These are phyloP conservation scores for Gnathonemus echidnorhynchus DNA, from an alignment of 2,113 vertebrate species.

Conservation along the genomic window DNA sequence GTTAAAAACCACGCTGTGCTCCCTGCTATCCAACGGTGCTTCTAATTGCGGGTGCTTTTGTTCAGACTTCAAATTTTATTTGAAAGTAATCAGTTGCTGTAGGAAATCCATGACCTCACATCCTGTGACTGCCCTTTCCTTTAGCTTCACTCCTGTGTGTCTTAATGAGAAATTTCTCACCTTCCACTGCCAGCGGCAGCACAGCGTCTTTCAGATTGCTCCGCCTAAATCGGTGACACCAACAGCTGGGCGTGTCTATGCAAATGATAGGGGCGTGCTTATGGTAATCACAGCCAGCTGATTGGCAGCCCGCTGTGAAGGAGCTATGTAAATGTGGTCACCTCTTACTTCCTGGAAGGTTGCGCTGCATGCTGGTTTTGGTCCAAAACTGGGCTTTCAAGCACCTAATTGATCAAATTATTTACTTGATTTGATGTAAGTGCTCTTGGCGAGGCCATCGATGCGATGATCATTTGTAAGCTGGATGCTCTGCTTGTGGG, in stretches of 20 bases:
- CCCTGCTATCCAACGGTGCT: neutral
- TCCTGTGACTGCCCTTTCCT: neutral
- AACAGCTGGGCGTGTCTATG: neutral
- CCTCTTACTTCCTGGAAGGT: neutral
- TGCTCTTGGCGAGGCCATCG: neutral
- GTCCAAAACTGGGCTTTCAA: slow-evolving; percentile 9
- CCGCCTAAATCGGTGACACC: neutral
- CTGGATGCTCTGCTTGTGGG: neutral
- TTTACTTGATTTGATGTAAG: slow-evolving; percentile 6
- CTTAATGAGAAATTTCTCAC: slow-evolving; percentile 13
- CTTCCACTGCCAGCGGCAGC: neutral
- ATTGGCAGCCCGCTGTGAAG: neutral
- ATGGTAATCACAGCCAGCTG: neutral
- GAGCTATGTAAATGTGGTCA: neutral
- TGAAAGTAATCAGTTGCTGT: neutral
- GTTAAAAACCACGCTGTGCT: neutral
- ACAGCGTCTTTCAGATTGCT: neutral
- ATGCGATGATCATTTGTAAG: neutral
- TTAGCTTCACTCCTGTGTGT: neutral
- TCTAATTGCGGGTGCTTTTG: slow-evolving; percentile 7
- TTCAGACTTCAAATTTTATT: slow-evolving; percentile 1
- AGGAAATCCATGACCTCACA: neutral
- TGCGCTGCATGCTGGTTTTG: neutral
- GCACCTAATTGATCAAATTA: slow-evolving; percentile 12
- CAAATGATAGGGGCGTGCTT: neutral